These are phyloP conservation scores for Tenrec ecaudatus DNA, from an alignment of 2,113 vertebrate genomes.

Conservation along the genomic window DNA sequence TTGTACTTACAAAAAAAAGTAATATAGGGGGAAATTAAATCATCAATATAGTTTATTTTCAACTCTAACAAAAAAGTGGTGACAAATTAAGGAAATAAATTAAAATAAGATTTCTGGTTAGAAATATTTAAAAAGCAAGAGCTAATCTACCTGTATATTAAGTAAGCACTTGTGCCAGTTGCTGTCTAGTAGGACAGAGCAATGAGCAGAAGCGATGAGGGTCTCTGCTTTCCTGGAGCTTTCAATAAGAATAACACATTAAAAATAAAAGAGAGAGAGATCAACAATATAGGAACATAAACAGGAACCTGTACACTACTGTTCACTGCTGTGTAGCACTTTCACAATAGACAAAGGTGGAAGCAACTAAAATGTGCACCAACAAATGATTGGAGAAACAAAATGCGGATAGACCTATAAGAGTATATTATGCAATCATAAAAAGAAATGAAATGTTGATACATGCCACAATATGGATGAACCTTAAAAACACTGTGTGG, in stretches of 20 bases:
- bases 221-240: conserved; percentile 33
- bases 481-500: not conserved
- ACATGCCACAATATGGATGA: not conserved
- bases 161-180: conserved; percentile 20
- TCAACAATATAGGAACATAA: not conserved
- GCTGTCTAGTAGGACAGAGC: not conserved
- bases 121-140: conserved; percentile 44
- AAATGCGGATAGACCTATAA: not conserved
- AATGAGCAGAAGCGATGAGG: conserved; percentile 30
- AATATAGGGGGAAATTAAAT: conserved; percentile 23
- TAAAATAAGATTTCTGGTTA: conserved; percentile 42
- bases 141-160: conserved; percentile 17
- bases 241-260: not conserved
- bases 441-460: not conserved
- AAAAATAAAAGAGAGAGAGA: not conserved
- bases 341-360: not conserved
- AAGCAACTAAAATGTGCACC: not conserved
- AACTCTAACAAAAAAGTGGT: too few species aligned
- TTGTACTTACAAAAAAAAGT: conserved; percentile 38
- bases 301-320: not conserved
- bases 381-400: not conserved
- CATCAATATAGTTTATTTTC: too few species aligned
- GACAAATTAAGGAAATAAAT: not conserved
- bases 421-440: not conserved
- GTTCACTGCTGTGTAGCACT: not conserved